Evolutionary conservation across 2,888 invertebrate genomes (phyloP).

Genomic region (Plutella xylostella): DNA sequence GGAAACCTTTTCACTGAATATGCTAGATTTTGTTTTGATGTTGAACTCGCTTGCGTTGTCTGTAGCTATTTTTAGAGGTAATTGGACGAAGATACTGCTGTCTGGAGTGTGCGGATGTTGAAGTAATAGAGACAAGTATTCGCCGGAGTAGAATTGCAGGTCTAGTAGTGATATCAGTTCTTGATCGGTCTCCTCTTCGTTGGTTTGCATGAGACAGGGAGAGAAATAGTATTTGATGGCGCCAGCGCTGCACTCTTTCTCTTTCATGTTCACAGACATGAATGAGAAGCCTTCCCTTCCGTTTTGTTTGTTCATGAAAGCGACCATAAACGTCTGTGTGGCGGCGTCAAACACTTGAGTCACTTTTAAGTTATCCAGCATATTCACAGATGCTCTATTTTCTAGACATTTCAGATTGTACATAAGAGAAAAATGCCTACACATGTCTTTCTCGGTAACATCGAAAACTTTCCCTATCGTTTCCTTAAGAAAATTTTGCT

Average conservation of each 20-base stretch:
- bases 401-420: conserved; percentile 64
- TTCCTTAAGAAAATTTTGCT: conserved; percentile 77
- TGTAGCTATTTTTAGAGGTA: conserved; percentile 56
- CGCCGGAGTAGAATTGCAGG: conserved; percentile 80
- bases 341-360: conserved; percentile 60
- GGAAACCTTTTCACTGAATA: conserved; percentile 52
- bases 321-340: conserved; percentile 61
- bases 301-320: conserved; percentile 50
- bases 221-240: conserved; percentile 68
- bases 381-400: conserved; percentile 28
- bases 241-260: conserved; percentile 45
- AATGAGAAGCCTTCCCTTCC: conserved; percentile 58
- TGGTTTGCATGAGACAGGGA: conserved; percentile 44
- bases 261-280: conserved; percentile 56
- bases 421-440: conserved; percentile 70
- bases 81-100: conserved; percentile 56
- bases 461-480: conserved; percentile 77
- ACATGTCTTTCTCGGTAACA: conserved; percentile 73
- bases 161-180: conserved; percentile 70
- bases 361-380: conserved; percentile 39
- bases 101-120: conserved; percentile 61
- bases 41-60: conserved; percentile 50
- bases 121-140: conserved; percentile 78
- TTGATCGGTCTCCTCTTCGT: conserved; percentile 27
- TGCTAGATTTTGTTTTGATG: conserved; percentile 44